Percentiles rank a stretch among this genome's conserved stretches.
Evolutionary conservation across 2,888 invertebrate species (phyloP).

Genomic region (Podabrus alpinus): DNA sequence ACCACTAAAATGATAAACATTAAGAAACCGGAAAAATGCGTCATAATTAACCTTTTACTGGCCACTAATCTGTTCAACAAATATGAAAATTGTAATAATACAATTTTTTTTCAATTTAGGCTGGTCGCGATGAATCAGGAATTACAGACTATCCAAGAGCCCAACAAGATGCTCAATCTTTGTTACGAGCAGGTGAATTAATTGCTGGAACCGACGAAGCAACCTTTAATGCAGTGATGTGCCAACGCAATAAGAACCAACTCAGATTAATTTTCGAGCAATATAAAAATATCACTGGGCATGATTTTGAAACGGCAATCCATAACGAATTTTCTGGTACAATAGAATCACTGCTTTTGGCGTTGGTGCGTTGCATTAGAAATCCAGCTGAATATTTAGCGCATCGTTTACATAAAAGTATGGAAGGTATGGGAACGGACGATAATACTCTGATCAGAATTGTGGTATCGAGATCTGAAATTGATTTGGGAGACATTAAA

Average conservation of each 20-base stretch:
- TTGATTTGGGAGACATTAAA: constrained; percentile 84
- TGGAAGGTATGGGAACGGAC: constrained; percentile 89
- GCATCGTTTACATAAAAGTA: constrained; percentile 80
- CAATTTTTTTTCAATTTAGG: constrained; percentile 56
- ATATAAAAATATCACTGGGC: constrained; percentile 77
- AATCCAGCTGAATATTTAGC: constrained; percentile 83
- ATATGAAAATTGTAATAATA: neutral
- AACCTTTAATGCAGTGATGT: constrained; percentile 80
- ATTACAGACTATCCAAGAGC: constrained; percentile 73
- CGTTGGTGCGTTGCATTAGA: constrained; percentile 72
- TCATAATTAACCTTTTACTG: neutral
- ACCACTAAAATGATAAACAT: neutral
- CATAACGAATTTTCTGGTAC: constrained; percentile 81
- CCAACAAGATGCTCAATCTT: constrained; percentile 78
- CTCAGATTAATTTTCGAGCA: constrained; percentile 62
- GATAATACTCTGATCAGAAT: constrained; percentile 85
- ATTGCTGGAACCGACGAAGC: constrained; percentile 81
- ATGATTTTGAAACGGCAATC: constrained; percentile 77
- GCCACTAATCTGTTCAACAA: neutral
- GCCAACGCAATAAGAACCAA: constrained; percentile 75
- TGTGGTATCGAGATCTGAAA: constrained; percentile 80
- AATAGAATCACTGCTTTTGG: constrained; percentile 74
- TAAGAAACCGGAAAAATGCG: neutral
- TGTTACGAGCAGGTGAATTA: constrained; percentile 75
- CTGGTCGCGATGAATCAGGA: constrained; percentile 80